Percentiles rank a stretch among this genome's conserved stretches.
phyloP scores from a whole-genome alignment of 2,113 vertebrate species.

The Protobothrops mucrosquamatus region DNA sequence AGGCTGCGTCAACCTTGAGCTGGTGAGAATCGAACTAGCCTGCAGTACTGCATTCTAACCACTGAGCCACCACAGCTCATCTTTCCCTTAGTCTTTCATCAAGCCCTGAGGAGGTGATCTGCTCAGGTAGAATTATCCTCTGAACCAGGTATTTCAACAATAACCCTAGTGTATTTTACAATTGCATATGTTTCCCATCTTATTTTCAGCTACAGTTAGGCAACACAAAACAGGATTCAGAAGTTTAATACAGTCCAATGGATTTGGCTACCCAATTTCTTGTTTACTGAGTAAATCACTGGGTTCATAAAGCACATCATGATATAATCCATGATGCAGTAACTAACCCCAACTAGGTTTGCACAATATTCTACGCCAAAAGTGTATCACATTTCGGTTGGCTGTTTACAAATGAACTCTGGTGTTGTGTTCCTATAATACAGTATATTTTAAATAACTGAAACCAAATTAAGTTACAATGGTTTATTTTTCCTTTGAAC shows the following conservation, averaged over 20 bases:
- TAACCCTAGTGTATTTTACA: background rate
- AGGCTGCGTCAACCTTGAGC: no score
- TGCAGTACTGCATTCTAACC: no score
- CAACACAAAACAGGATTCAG: background rate
- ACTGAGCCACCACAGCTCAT: no score
- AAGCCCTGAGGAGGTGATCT: background rate
- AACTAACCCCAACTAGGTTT: background rate
- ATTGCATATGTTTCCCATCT: background rate
- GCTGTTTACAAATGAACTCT: background rate
- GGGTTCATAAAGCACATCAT: background rate
- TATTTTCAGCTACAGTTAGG: background rate
- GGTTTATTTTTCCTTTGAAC: background rate
- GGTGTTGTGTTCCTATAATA: background rate
- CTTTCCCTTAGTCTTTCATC: background rate
- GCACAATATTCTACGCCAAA: background rate
- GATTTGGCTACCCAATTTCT: background rate
- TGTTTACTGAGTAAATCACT: background rate
- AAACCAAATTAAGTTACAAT: background rate
- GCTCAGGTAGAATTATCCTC: background rate
- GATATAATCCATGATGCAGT: background rate
- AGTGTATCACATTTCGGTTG: background rate
- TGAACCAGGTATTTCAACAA: background rate
- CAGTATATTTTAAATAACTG: background rate
- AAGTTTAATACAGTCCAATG: background rate
- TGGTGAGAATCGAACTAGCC: no score